Evolutionary conservation across 2,797 vertebrate genomes (phyloP), one percentile per base, ranked within the genome.

Genomic region (Sylvia borin): DNA sequence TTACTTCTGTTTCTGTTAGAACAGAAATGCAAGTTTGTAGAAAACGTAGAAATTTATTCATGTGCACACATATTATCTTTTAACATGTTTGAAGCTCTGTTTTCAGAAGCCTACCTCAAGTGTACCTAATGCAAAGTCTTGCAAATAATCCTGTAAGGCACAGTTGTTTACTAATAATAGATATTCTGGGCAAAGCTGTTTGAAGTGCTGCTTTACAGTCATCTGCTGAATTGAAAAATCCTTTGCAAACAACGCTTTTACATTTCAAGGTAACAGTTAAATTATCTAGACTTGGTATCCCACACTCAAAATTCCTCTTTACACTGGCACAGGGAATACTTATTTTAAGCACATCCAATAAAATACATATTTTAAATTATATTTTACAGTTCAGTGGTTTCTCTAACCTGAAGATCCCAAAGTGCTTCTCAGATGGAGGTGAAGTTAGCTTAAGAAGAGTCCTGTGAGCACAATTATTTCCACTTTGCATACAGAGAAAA

Each of bases 321-420:
- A 54, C 16, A 17, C 36, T 53, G 25, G 50, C 43, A 71, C 42
- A 68, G 87, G 87, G 93, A 92, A 93, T 93, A 88, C 60, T 79
- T 90, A 86, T 81, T 93, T 92, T 92, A 80, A 94, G 78, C 43
- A 50, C 87, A 94, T 85, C 73, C 78, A 92, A 67, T 92, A 87
- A 95, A 97, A 85, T 91, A 89, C 73, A 48, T 93, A 88, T 88
- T 96, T 95, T 93, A 95, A 95, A 95, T 88, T 4, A 87, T 94
- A 95, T 91, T 96, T 97, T 70, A 92, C 92, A 90, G 93, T 94
- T 95, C 89, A 95, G 40, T 92, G 88, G 66, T 90, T 96, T 86
- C 54, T 93, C 88, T 92, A 92, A 94, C 90, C 90, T 84, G 90
- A 72, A 64, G 94, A 93, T 94, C 92, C 88, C 90, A 48, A 85